These are phyloP conservation scores for Marasmarcha lunaedactyla DNA, from an alignment of 2,888 invertebrate genomes.

Conservation along the genomic window DNA sequence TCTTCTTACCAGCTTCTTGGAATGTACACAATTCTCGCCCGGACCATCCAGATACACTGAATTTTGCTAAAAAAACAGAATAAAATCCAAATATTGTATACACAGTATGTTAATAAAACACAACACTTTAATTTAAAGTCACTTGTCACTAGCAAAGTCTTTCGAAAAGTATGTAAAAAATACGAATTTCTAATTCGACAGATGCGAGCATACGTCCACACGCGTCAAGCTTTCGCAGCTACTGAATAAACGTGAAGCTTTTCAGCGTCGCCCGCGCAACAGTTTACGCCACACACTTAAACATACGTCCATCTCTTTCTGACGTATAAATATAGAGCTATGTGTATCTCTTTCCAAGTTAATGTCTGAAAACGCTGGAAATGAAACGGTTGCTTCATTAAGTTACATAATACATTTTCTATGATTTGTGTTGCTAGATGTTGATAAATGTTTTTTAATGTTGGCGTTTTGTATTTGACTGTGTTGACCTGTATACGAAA, in stretches of 20 bases:
- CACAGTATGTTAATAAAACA: slow-evolving; percentile 3
- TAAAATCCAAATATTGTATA: slow-evolving; percentile 13
- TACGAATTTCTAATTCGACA: slow-evolving; percentile 12
- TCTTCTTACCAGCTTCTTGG: slow-evolving; percentile 50
- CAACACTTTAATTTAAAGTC: slow-evolving; percentile 26
- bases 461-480: neutral
- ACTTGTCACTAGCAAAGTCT: slow-evolving; percentile 25
- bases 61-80: slow-evolving; percentile 23
- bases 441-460: neutral
- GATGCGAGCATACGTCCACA: slow-evolving; percentile 23
- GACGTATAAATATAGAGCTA: slow-evolving; percentile 22
- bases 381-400: slow-evolving; percentile 14
- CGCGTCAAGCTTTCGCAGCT: slow-evolving; percentile 30
- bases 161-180: slow-evolving; percentile 22
- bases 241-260: slow-evolving; percentile 42
- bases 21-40: slow-evolving; percentile 34
- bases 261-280: slow-evolving; percentile 42
- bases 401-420: slow-evolving; percentile 1
- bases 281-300: slow-evolving; percentile 16
- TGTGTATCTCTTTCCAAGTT: slow-evolving; percentile 24
- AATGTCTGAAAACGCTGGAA: slow-evolving; percentile 48
- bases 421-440: neutral
- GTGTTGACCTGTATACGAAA: too few species aligned
- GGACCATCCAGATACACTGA: slow-evolving; percentile 27
- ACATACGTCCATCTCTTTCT: slow-evolving; percentile 28